Percentiles rank a stretch among this genome's conserved stretches.
These are phyloP conservation scores for Zenarchopterus dispar DNA, from an alignment of 2,797 vertebrate genomes.

Conservation along the genomic window DNA sequence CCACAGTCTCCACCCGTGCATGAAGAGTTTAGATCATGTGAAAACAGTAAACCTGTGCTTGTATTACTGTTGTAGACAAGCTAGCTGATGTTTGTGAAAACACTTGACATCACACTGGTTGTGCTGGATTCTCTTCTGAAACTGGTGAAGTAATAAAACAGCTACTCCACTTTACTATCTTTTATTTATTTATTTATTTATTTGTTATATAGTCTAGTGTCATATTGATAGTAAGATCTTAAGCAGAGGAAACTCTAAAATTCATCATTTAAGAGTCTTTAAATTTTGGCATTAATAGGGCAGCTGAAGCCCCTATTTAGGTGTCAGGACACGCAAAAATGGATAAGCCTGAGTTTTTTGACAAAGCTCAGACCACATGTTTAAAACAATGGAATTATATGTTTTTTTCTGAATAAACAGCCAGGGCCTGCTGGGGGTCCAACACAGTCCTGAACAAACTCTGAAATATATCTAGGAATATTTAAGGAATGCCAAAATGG, in stretches of 20 bases:
- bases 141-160: neutral
- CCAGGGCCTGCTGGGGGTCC: constrained; percentile 30
- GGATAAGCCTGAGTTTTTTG: constrained; percentile 54
- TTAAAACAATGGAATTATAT: constrained; percentile 46
- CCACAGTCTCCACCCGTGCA: neutral
- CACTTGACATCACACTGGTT: neutral
- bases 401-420: constrained; percentile 61
- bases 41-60: neutral
- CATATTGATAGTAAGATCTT: too few relatives aligned
- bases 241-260: too few relatives aligned
- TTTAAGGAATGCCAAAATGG: constrained; percentile 20
- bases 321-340: constrained; percentile 33
- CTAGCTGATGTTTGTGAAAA: neutral
- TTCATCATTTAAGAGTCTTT: neutral
- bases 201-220: too few relatives aligned
- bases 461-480: constrained; percentile 41
- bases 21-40: neutral
- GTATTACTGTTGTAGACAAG: neutral
- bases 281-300: constrained; percentile 13
- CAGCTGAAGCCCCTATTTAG: constrained; percentile 7
- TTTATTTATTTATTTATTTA: too few relatives aligned
- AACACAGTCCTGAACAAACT: constrained; percentile 23
- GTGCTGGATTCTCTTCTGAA: neutral
- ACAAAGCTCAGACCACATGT: constrained; percentile 62
- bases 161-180: neutral